Evolutionary conservation across 2,888 invertebrate species (phyloP).

Genomic region (Ochropacha duplaris): DNA sequence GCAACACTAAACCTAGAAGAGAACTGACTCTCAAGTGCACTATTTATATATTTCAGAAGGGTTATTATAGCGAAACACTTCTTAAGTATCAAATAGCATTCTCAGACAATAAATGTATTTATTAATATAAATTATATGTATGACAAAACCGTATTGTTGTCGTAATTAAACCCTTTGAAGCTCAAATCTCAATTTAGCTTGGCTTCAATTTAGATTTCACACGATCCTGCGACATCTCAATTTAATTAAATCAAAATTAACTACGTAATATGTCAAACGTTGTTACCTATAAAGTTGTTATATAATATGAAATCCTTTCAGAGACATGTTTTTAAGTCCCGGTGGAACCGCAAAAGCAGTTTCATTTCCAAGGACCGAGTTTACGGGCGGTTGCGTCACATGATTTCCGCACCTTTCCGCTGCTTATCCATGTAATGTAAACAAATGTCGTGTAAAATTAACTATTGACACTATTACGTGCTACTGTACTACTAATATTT

Average conservation of each 20-base stretch:
- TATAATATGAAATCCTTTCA: constrained; percentile 32
- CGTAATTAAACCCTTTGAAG: background rate
- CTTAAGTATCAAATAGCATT: no score
- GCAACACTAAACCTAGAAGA: no score
- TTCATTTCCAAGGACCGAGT: constrained; percentile 2
- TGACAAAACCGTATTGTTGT: background rate
- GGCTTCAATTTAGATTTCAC: background rate
- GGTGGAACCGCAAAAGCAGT: background rate
- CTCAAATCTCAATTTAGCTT: background rate
- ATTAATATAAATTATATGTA: background rate
- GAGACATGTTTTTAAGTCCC: background rate
- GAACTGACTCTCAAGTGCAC: no score
- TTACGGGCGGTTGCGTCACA: constrained; percentile 5
- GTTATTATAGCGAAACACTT: no score
- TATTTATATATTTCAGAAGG: background rate
- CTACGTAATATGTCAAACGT: background rate
- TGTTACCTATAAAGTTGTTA: background rate
- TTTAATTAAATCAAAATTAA: constrained; percentile 5
- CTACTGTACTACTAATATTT: no score
- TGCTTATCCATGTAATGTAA: constrained; percentile 24
- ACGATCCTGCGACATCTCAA: background rate
- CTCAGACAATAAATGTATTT: no score
- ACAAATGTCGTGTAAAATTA: constrained; percentile 24
- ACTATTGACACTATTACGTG: background rate
- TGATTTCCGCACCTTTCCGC: constrained; percentile 27